Evolutionary conservation across 2,888 invertebrate genomes (phyloP).

Genomic region (Ophion obscuratus): DNA sequence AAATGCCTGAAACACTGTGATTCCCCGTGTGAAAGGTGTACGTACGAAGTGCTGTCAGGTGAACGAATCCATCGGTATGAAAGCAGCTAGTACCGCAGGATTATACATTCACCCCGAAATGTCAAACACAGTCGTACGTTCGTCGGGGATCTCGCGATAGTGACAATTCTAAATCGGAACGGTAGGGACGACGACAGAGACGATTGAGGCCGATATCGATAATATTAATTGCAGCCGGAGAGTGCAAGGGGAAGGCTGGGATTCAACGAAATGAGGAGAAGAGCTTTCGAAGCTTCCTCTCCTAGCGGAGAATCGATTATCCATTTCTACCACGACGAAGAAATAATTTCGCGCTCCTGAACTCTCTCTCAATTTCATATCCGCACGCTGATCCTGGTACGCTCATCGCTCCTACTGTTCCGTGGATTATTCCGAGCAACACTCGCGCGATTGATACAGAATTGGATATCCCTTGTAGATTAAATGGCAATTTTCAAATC

Average conservation of each 20-base stretch:
- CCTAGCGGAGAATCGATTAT: conserved; percentile 58
- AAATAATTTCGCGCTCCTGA: conserved; percentile 62
- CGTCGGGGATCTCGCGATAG: conserved; percentile 3
- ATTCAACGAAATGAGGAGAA: conserved; percentile 41
- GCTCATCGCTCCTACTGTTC: background rate
- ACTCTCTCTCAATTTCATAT: conserved; percentile 50
- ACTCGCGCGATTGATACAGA: conserved; percentile 39
- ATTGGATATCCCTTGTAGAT: conserved; percentile 40
- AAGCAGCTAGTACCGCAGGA: background rate
- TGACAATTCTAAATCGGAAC: conserved; percentile 38
- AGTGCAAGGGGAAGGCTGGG: conserved; percentile 47
- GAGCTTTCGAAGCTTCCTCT: conserved; percentile 28
- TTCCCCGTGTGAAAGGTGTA: background rate
- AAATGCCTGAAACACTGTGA: background rate
- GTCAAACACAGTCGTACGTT: conserved; percentile 32
- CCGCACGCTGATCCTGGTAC: conserved; percentile 34
- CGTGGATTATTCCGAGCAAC: conserved; percentile 41
- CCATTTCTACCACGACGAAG: conserved; percentile 49
- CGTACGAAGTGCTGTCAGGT: background rate
- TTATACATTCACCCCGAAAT: conserved; percentile 25
- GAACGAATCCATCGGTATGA: background rate
- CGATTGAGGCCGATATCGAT: conserved; percentile 50
- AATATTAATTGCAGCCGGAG: conserved; percentile 62
- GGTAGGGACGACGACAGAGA: background rate
- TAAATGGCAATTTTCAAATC: conserved; percentile 22